Conservation (phyloP, 2,113 vertebrate genomes). For the Scytalopus superciliaris region DNA sequence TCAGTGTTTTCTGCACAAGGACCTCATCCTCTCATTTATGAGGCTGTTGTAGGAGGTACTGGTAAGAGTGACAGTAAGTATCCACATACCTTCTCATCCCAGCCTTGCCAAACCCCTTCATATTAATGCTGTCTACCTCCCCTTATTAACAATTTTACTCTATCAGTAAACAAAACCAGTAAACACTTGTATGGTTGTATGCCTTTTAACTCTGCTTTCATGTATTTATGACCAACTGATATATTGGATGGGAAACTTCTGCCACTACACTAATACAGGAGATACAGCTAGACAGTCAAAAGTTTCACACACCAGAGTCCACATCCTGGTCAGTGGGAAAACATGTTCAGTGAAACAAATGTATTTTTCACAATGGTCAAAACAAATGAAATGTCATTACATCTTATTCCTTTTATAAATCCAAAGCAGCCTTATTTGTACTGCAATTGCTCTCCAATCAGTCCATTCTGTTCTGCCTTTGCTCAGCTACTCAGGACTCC, state of each 20-base stretch:
- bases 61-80: neutral
- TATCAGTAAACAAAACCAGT: neutral
- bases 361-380: neutral
- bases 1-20: neutral
- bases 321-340: neutral
- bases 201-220: neutral
- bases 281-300: neutral
- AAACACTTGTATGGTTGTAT: neutral
- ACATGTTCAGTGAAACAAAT: neutral
- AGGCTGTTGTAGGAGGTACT: neutral
- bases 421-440: neutral
- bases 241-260: neutral
- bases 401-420: neutral
- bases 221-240: neutral
- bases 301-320: neutral
- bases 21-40: neutral
- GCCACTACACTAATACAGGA: neutral
- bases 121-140: too few relatives aligned
- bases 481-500: neutral
- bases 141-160: neutral
- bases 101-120: neutral
- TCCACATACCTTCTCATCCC: neutral
- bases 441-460: neutral
- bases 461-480: neutral
- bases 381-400: neutral